Evolutionary conservation across 2,888 invertebrate genomes (phyloP).

Genomic region (Panopea generosa): DNA sequence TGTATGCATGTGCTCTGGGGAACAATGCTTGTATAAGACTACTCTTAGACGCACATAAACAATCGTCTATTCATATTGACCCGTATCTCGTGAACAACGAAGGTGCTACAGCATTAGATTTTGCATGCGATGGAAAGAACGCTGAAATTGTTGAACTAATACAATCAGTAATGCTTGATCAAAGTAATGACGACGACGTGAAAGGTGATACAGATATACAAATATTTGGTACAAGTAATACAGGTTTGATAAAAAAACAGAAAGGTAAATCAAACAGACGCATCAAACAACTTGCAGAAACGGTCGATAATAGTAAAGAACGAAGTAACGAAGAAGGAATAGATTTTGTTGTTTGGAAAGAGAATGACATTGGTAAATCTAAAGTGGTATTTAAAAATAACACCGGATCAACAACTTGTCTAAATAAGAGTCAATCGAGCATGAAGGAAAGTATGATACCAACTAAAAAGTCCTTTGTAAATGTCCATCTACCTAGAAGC

Average conservation of each 20-base stretch:
- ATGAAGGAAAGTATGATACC: slow-evolving; percentile 2
- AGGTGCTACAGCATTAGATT: slow-evolving; percentile 48
- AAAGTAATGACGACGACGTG: not conserved
- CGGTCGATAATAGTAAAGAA: too few relatives aligned
- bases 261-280: not conserved
- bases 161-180: too few relatives aligned
- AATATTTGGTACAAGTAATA: too few relatives aligned
- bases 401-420: not conserved
- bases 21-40: slow-evolving; percentile 35
- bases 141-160: slow-evolving; percentile 21
- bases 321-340: not conserved
- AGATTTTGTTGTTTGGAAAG: slow-evolving; percentile 22
- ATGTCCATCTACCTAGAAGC: slow-evolving; percentile 24
- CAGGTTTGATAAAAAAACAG: too few relatives aligned
- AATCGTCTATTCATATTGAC: slow-evolving; percentile 23
- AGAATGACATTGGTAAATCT: slow-evolving; percentile 4
- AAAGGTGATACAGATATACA: not conserved
- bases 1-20: slow-evolving; percentile 62
- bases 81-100: slow-evolving; percentile 40
- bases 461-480: slow-evolving; percentile 18
- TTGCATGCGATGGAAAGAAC: slow-evolving; percentile 26
- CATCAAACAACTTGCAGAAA: slow-evolving; percentile 8
- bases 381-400: not conserved
- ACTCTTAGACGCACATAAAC: slow-evolving; percentile 33
- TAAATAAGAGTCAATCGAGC: not conserved